Conservation (phyloP, 2,113 vertebrate species). For the Hypocryptadius cinnamomeus region DNA sequence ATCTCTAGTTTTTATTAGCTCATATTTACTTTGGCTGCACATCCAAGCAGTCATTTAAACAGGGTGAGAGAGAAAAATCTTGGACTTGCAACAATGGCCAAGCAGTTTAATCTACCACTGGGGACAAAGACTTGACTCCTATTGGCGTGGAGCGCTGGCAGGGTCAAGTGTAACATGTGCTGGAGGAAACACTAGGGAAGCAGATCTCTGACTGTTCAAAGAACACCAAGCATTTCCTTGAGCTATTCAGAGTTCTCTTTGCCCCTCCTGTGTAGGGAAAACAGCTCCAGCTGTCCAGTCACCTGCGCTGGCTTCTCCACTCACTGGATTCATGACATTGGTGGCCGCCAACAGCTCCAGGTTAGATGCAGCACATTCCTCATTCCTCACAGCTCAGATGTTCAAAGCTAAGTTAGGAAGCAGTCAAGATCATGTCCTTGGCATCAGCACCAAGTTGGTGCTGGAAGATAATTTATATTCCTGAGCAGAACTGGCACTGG, state of each 20-base stretch:
- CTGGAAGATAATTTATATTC: neutral
- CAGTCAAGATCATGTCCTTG: neutral
- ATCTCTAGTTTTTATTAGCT: conserved; percentile 41
- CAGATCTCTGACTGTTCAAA: neutral
- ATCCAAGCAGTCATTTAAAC: conserved; percentile 12
- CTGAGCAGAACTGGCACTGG: neutral
- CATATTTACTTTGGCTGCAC: conserved; percentile 41
- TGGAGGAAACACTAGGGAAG: conserved; percentile 53
- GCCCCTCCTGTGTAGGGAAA: neutral
- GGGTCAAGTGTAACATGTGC: conserved; percentile 27
- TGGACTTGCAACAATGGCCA: conserved; percentile 45
- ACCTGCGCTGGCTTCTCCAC: conserved; percentile 1
- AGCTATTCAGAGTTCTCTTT: conserved; percentile 27
- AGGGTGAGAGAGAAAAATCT: conserved; percentile 44
- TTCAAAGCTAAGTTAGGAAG: neutral
- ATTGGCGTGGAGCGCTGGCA: neutral
- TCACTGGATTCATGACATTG: neutral
- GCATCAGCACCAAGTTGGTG: neutral
- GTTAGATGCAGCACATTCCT: neutral
- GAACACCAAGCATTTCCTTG: conserved; percentile 21
- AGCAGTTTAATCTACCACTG: conserved; percentile 30
- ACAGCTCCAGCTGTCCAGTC: conserved; percentile 19
- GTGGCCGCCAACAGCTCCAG: neutral
- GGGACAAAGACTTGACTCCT: conserved; percentile 42
- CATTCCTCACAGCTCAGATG: neutral